Conservation (phyloP, 2,113 vertebrate species). For the Maccullochella peelii region DNA sequence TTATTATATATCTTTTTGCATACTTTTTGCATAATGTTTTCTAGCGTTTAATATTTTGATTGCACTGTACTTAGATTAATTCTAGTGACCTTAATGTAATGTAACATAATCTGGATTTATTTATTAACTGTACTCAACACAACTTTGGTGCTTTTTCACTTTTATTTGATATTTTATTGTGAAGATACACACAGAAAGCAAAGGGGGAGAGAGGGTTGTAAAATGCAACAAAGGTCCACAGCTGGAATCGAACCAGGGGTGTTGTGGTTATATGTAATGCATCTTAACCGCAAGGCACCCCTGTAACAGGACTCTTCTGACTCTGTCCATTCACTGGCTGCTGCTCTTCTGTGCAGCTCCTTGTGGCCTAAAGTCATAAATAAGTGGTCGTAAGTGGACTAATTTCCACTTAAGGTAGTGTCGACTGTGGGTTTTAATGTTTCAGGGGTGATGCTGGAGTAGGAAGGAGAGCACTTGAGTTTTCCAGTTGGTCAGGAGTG, state of each 20-base stretch:
- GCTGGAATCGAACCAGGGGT: neutral
- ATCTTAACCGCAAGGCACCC: neutral
- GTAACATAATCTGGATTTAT: neutral
- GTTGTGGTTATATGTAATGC: neutral
- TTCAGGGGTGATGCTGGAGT: constrained; percentile 37
- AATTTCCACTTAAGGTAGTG: constrained; percentile 52
- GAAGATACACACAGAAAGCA: neutral
- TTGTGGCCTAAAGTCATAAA: constrained; percentile 26
- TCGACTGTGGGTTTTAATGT: constrained; percentile 56
- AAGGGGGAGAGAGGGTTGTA: too few species aligned
- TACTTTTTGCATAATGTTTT: too few species aligned
- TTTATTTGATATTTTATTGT: neutral
- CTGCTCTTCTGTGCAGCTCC: constrained; percentile 25
- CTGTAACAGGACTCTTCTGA: neutral
- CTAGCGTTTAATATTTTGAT: neutral
- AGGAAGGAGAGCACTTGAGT: constrained; percentile 68
- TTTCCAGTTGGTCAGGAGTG: constrained; percentile 46
- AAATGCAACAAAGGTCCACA: neutral
- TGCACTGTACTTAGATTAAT: neutral
- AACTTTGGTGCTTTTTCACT: neutral
- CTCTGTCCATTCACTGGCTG: constrained; percentile 6
- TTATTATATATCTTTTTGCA: neutral
- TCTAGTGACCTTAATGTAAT: neutral
- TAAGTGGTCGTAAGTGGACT: constrained; percentile 29
- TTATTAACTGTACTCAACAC: neutral